Conservation (phyloP, 2,113 vertebrate species). For the Apus apus region DNA sequence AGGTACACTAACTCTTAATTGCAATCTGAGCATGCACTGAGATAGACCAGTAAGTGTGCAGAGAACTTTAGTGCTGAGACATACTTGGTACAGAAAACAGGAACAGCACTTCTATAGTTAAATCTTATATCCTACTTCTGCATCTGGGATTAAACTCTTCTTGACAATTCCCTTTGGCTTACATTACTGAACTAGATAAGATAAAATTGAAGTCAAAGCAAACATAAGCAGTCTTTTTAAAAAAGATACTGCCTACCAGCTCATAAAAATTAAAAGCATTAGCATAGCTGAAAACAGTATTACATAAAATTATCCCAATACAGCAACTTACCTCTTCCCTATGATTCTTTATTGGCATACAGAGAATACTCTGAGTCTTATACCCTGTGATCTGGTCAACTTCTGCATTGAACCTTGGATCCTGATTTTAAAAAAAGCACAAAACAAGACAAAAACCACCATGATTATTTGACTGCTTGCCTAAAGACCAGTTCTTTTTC, state of each 20-base stretch:
- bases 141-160: neutral
- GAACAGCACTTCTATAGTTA: neutral
- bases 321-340: conserved; percentile 86
- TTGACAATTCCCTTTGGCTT: conserved; percentile 8
- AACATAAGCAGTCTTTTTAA: neutral
- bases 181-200: neutral
- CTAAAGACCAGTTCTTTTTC: conserved; percentile 12
- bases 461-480: neutral
- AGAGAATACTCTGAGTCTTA: conserved; percentile 96
- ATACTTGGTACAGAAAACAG: neutral
- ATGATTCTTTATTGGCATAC: conserved; percentile 98
- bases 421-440: conserved; percentile 75
- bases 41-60: neutral
- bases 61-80: neutral
- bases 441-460: neutral
- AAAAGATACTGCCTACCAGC: neutral
- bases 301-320: neutral
- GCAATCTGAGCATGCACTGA: neutral
- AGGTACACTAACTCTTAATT: neutral
- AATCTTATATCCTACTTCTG: neutral
- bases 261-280: neutral
- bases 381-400: conserved; percentile 98
- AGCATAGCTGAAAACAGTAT: neutral
- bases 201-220: conserved; percentile 9
- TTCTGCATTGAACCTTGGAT: conserved; percentile 96